Percentiles rank a stretch among this genome's conserved stretches.
These are phyloP conservation scores for Nixonia krombeini DNA, from an alignment of 1,140 invertebrate genomes.

Conservation along the genomic window DNA sequence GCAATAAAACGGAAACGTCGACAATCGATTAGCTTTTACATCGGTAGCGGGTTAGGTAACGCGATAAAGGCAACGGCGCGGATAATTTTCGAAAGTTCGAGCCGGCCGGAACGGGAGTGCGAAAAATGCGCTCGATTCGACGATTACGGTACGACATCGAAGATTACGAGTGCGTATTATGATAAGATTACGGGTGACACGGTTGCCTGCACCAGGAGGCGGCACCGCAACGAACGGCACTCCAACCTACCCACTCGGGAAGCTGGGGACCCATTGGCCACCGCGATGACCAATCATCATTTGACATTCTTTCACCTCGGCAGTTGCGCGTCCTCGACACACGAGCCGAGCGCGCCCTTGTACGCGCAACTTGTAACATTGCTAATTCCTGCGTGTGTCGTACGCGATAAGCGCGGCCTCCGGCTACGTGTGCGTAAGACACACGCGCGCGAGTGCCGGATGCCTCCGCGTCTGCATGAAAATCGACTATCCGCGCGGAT, in stretches of 20 bases:
- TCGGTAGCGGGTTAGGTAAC: too few relatives aligned
- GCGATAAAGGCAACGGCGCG: too few relatives aligned
- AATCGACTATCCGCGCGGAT: conserved; percentile 1
- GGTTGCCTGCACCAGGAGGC: conserved; percentile 60
- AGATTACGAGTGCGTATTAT: conserved; percentile 19
- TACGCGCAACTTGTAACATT: conserved; percentile 27
- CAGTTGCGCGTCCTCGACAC: conserved; percentile 30
- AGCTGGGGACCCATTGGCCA: conserved; percentile 65
- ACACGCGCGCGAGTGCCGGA: conserved; percentile 1
- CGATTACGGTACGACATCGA: conserved; percentile 12
- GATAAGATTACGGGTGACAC: conserved; percentile 43
- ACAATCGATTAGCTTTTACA: too few relatives aligned
- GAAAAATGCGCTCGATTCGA: not conserved
- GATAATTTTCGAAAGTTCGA: too few relatives aligned
- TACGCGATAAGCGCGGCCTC: conserved; percentile 21
- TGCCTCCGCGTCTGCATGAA: conserved; percentile 2
- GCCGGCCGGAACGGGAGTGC: too few relatives aligned
- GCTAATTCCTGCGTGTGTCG: conserved; percentile 36
- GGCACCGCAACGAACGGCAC: conserved; percentile 54
- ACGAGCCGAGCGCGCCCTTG: conserved; percentile 30
- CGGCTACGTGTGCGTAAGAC: too few relatives aligned
- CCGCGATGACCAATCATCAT: conserved; percentile 70
- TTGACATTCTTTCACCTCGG: conserved; percentile 66
- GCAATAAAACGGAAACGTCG: too few relatives aligned
- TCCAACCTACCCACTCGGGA: conserved; percentile 56